Conservation (phyloP, 2,113 vertebrate species). For the Gymnobelideus leadbeateri region DNA sequence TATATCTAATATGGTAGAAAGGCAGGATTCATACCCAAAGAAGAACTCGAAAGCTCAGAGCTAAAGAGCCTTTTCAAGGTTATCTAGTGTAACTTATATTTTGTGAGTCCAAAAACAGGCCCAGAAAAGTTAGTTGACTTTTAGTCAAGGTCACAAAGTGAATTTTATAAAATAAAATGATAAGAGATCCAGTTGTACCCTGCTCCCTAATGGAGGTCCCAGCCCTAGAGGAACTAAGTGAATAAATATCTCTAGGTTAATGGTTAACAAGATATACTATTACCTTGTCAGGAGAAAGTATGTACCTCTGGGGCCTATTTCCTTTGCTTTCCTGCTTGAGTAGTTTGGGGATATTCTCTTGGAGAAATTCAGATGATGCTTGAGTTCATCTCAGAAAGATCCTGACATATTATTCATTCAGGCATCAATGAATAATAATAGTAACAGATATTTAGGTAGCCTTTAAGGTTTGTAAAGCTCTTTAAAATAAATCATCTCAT, state of each 20-base stretch:
- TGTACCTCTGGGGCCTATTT: neutral
- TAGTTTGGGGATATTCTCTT: neutral
- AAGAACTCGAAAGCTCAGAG: neutral
- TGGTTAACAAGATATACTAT: neutral
- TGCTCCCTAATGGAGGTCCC: neutral
- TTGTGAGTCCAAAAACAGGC: neutral
- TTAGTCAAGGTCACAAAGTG: neutral
- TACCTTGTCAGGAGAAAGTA: neutral
- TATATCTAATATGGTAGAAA: too few relatives aligned
- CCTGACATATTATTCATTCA: neutral
- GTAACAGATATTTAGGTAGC: too few relatives aligned
- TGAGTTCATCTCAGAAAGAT: neutral
- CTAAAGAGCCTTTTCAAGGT: neutral
- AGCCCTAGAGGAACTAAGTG: neutral
- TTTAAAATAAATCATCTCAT: neutral
- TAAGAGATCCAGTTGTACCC: neutral
- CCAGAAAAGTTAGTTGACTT: neutral
- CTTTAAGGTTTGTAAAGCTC: neutral
- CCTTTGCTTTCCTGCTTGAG: neutral
- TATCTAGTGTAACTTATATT: neutral
- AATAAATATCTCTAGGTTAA: neutral
- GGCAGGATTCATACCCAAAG: too few relatives aligned
- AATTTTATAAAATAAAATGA: neutral
- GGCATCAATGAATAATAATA: neutral
- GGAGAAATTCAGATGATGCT: neutral